Percentiles rank a stretch among this genome's conserved stretches.
These are phyloP conservation scores for Nemapogon koenigi DNA, from an alignment of 2,888 invertebrate species.

Conservation along the genomic window DNA sequence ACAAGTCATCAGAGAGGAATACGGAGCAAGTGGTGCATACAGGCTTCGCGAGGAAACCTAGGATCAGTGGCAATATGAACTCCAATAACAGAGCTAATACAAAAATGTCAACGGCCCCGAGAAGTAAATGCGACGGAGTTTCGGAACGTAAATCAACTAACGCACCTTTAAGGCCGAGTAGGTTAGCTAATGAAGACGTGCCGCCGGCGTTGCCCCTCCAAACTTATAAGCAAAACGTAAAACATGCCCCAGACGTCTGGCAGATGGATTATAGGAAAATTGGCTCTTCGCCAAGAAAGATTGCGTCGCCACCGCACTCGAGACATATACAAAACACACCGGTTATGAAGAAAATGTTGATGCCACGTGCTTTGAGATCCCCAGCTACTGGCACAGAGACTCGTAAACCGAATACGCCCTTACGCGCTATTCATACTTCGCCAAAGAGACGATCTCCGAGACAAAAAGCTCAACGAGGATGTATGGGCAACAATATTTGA, in stretches of 20 bases:
- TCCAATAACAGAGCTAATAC: slow-evolving; percentile 6
- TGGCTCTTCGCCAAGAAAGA: slow-evolving; percentile 32
- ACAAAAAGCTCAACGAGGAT: slow-evolving; percentile 26
- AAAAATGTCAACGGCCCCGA: too few relatives aligned
- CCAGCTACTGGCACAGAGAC: slow-evolving; percentile 39
- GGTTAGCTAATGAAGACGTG: slow-evolving; percentile 21
- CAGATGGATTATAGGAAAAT: slow-evolving; percentile 30
- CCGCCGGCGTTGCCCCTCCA: slow-evolving; percentile 21
- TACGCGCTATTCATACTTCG: slow-evolving; percentile 55
- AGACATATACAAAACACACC: slow-evolving; percentile 43
- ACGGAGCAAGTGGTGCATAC: slow-evolving; percentile 29
- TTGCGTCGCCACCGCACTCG: slow-evolving; percentile 38
- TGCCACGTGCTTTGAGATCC: slow-evolving; percentile 58
- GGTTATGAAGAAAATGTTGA: slow-evolving; percentile 65
- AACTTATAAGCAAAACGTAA: slow-evolving; percentile 20
- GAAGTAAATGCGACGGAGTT: too few relatives aligned
- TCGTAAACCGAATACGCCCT: slow-evolving; percentile 64
- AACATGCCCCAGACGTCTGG: slow-evolving; percentile 25
- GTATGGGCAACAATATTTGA: too few relatives aligned
- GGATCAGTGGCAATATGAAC: slow-evolving; percentile 25
- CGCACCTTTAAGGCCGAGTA: slow-evolving; percentile 23
- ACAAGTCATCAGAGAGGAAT: slow-evolving; percentile 46
- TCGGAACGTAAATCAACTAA: too few relatives aligned
- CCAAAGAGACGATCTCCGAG: slow-evolving; percentile 50
- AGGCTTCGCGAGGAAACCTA: slow-evolving; percentile 50